These are phyloP conservation scores for Steinernema hermaphroditum DNA, from an alignment of 2,888 invertebrate genomes.

Conservation along the genomic window DNA sequence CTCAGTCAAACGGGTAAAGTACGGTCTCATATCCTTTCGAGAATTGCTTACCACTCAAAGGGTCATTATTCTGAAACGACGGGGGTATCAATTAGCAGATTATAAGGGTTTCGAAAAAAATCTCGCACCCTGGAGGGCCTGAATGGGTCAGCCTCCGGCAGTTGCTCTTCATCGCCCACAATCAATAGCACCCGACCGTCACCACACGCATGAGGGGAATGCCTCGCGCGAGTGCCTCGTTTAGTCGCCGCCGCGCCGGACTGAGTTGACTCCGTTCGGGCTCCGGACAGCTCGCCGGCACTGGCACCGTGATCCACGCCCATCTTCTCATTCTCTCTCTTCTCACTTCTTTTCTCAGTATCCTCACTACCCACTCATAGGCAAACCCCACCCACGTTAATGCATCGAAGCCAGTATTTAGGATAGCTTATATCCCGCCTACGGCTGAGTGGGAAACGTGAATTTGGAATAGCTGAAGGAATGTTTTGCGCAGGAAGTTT, in stretches of 20 bases:
- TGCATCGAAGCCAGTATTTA: no score
- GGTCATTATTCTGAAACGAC: background rate
- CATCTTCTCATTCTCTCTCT: background rate
- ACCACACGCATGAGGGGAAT: background rate
- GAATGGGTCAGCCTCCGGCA: background rate
- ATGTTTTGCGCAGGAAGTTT: no score
- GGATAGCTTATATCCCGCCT: no score
- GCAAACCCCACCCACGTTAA: no score
- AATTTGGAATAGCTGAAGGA: no score
- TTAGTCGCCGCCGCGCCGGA: background rate
- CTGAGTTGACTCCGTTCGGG: constrained; percentile 10
- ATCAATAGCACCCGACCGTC: no score
- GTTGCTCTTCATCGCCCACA: background rate
- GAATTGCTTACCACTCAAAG: background rate
- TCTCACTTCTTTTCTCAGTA: no score
- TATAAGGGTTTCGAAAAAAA: background rate
- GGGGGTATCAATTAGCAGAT: background rate
- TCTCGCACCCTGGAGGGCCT: background rate
- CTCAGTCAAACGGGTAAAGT: background rate
- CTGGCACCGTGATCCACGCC: constrained; percentile 15
- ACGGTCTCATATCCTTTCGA: background rate
- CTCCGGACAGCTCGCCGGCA: background rate
- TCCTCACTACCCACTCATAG: no score
- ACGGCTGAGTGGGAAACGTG: no score
- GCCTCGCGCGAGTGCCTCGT: constrained; percentile 22